Evolutionary conservation across 2,888 invertebrate species (phyloP).

Genomic region (Pheosia gnoma): DNA sequence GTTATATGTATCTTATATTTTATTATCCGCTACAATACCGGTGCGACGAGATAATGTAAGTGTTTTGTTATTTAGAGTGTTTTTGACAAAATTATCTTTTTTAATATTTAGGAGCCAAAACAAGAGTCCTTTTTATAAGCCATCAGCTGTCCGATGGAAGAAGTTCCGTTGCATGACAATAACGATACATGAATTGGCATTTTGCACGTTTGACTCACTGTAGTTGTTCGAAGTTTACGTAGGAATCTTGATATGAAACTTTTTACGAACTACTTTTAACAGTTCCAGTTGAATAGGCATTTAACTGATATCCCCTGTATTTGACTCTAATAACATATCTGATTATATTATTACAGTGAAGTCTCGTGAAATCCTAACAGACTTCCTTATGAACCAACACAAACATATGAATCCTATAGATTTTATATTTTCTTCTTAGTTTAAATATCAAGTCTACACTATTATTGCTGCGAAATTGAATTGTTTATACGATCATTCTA

Average conservation of each 20-base stretch:
- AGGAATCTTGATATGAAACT: constrained; percentile 21
- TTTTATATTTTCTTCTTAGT: background rate
- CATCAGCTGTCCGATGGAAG: constrained; percentile 72
- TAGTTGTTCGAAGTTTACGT: constrained; percentile 48
- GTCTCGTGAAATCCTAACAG: background rate
- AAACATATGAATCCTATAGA: constrained; percentile 1
- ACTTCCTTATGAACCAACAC: constrained; percentile 5
- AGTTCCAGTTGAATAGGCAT: constrained; percentile 1
- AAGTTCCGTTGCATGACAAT: constrained; percentile 73
- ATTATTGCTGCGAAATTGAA: constrained; percentile 65
- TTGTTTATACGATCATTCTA: constrained; percentile 52
- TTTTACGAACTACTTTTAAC: constrained; percentile 5
- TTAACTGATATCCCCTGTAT: background rate
- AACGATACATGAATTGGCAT: constrained; percentile 52
- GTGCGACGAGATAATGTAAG: constrained; percentile 82
- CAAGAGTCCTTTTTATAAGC: constrained; percentile 56
- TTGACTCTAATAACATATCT: background rate
- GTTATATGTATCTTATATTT: constrained; percentile 56
- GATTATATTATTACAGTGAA: background rate
- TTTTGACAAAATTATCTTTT: constrained; percentile 62
- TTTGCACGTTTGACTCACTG: constrained; percentile 70
- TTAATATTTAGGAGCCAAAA: constrained; percentile 60
- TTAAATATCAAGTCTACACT: constrained; percentile 11
- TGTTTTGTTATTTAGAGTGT: constrained; percentile 72
- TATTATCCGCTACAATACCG: constrained; percentile 72